These are phyloP conservation scores for Anarrhichthys ocellatus DNA, from an alignment of 2,113 vertebrate genomes.

Conservation along the genomic window DNA sequence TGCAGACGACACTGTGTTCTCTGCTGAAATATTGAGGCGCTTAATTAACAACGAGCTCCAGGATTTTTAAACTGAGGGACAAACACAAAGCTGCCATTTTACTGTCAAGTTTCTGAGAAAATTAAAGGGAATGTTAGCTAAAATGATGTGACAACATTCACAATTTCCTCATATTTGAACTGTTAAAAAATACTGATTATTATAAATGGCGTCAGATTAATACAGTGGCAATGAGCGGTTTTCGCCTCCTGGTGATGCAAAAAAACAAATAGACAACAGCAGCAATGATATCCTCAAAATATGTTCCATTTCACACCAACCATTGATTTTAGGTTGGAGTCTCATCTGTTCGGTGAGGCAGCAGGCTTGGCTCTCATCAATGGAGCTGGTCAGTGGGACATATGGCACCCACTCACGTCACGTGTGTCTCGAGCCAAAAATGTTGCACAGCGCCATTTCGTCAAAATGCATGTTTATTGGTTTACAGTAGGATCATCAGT, in stretches of 20 bases:
- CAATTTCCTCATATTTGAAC: neutral
- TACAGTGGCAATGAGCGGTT: neutral
- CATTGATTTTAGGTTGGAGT: slow-evolving; percentile 40
- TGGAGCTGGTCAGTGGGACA: slow-evolving; percentile 51
- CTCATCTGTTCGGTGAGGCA: slow-evolving; percentile 11
- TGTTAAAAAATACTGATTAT: neutral
- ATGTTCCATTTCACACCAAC: neutral
- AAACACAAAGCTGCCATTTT: no score
- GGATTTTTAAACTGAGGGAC: no score
- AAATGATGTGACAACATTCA: no score
- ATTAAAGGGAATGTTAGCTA: neutral
- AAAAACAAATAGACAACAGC: neutral
- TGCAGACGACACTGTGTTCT: no score
- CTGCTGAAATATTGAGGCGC: no score
- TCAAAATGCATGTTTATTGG: neutral
- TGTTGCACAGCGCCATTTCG: slow-evolving; percentile 12
- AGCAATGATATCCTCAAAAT: neutral
- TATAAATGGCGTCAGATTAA: neutral
- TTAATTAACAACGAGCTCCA: no score
- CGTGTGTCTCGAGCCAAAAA: slow-evolving; percentile 38
- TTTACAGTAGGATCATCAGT: neutral
- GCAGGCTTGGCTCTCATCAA: slow-evolving; percentile 30
- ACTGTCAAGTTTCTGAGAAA: neutral
- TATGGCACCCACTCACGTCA: slow-evolving; percentile 58
- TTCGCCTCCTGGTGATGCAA: neutral